Evolutionary conservation across 2,888 invertebrate species (phyloP).

Genomic region (Tetranychus piercei): DNA sequence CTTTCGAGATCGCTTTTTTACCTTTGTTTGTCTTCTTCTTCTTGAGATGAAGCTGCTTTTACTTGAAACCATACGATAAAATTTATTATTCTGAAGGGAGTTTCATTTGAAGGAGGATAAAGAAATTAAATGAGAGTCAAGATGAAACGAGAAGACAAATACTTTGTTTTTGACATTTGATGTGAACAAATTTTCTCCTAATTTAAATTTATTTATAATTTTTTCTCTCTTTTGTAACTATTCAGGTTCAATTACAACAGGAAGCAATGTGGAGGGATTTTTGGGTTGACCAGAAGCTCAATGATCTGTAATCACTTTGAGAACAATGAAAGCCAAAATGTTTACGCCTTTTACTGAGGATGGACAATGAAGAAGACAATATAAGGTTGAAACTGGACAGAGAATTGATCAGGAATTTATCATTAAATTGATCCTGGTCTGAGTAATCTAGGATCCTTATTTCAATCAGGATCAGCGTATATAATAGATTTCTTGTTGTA

Average conservation of each 20-base stretch:
- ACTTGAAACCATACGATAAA: background rate
- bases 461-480: no score
- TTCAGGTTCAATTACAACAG: background rate
- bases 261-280: background rate
- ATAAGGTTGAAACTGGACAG: background rate
- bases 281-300: background rate
- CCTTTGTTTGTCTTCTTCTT: background rate
- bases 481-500: no score
- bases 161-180: no score
- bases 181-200: no score
- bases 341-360: background rate
- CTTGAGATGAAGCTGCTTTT: background rate
- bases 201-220: no score
- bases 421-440: no score
- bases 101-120: background rate
- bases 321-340: background rate
- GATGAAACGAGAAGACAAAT: no score
- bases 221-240: no score
- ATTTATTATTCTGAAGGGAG: background rate
- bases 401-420: background rate
- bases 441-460: no score
- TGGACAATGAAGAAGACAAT: background rate
- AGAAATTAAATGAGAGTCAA: background rate
- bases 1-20: background rate
- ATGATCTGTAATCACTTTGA: slow-evolving; percentile 1